These are phyloP conservation scores for Potamilus streckersoni DNA, from an alignment of 1,140 invertebrate species.

Conservation along the genomic window DNA sequence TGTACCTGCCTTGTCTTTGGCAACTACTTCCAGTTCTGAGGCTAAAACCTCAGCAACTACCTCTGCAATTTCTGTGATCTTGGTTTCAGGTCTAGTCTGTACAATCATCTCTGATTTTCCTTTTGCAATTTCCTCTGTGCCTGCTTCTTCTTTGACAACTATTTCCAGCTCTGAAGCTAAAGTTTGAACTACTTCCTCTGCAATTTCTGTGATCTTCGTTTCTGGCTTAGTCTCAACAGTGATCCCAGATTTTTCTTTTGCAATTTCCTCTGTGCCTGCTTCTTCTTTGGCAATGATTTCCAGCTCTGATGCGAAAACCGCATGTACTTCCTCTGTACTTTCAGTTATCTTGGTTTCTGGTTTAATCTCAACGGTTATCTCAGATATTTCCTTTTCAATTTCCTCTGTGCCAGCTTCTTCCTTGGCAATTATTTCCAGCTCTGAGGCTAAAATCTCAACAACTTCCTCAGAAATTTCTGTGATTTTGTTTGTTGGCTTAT, in stretches of 20 bases:
- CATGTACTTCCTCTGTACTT: constrained; percentile 5
- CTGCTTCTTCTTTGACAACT: too few relatives aligned
- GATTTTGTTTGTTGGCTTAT: not conserved
- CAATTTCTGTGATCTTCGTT: constrained; percentile 15
- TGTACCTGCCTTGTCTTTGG: too few relatives aligned
- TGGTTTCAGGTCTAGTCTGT: too few relatives aligned
- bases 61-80: too few relatives aligned
- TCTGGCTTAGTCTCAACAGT: not conserved
- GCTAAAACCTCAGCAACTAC: too few relatives aligned
- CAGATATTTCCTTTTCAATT: constrained; percentile 19
- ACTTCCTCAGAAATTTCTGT: constrained; percentile 9
- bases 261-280: constrained; percentile 1
- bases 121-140: too few relatives aligned
- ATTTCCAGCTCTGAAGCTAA: too few relatives aligned
- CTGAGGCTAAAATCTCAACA: constrained; percentile 9
- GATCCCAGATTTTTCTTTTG: too few relatives aligned
- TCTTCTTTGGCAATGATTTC: not conserved
- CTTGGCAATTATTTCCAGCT: not conserved
- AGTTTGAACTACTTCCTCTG: not conserved
- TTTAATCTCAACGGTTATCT: not conserved
- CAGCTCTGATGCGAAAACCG: constrained; percentile 8
- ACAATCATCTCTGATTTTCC: too few relatives aligned
- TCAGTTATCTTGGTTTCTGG: constrained; percentile 1
- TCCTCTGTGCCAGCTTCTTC: constrained; percentile 2
- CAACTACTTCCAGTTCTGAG: too few relatives aligned